A percentile compares a stretch with the other conserved stretches of the same genome.
Evolutionary conservation across 2,797 vertebrate genomes (phyloP).

Genomic region (Thalassophryne amazonica): DNA sequence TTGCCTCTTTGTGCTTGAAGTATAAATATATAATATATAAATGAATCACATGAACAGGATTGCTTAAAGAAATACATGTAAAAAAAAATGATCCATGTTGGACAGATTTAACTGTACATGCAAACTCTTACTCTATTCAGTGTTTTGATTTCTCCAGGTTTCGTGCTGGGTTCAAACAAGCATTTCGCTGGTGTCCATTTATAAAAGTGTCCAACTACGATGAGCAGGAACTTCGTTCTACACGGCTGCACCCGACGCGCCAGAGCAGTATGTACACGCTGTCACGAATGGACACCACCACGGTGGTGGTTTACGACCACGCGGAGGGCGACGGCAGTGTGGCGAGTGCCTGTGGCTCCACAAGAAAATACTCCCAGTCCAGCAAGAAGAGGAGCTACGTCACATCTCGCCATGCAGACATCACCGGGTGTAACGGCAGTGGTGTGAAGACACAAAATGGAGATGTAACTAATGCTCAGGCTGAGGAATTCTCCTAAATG

Average conservation of each 20-base stretch:
- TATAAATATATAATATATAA: no score
- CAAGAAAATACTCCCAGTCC: conserved; percentile 26
- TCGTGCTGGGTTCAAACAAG: conserved; percentile 92
- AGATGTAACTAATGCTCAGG: conserved; percentile 32
- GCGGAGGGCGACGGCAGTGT: conserved; percentile 59
- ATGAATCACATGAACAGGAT: no score
- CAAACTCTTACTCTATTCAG: background rate
- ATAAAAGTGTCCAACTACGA: conserved; percentile 90
- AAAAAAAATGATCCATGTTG: background rate
- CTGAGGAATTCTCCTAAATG: conserved; percentile 72
- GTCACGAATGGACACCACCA: conserved; percentile 89
- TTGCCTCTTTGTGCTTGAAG: no score
- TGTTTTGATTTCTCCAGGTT: conserved; percentile 72
- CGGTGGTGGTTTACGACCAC: conserved; percentile 73
- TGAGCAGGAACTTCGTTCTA: conserved; percentile 88
- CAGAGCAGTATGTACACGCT: conserved; percentile 93
- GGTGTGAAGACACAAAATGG: conserved; percentile 33
- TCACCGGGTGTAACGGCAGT: conserved; percentile 51
- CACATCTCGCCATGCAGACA: conserved; percentile 57
- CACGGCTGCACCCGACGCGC: conserved; percentile 81
- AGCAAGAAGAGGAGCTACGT: conserved; percentile 75
- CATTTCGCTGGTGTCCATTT: conserved; percentile 96
- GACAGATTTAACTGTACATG: background rate
- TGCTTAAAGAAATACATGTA: no score
- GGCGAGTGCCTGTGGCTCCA: background rate